Conservation (phyloP, 2,888 invertebrate genomes). For the Cephus rjabovi region DNA sequence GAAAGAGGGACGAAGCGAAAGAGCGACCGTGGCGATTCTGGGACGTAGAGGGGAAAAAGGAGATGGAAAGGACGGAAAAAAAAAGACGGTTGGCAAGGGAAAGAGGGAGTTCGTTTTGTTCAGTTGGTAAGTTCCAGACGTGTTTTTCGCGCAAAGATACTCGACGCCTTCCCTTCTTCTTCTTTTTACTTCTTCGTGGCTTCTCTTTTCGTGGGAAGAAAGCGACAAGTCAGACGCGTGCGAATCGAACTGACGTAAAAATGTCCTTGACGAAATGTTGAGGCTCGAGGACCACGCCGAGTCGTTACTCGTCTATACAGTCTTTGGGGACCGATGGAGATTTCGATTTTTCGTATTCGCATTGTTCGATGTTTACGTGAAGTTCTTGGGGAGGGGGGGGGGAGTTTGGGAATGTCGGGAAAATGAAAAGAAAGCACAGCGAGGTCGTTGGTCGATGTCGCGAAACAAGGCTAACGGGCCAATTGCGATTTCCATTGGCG, state of each 20-base stretch:
- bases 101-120: constrained; percentile 14
- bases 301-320: no score
- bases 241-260: not conserved
- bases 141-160: constrained; percentile 48
- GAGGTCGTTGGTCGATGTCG: not conserved
- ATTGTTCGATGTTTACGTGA: no score
- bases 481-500: not conserved
- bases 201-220: constrained; percentile 52
- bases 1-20: constrained; percentile 9
- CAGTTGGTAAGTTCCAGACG: constrained; percentile 42
- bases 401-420: no score
- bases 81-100: constrained; percentile 13
- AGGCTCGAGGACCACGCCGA: no score
- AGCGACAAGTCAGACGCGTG: constrained; percentile 30
- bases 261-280: not conserved
- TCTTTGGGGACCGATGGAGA: no score
- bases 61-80: constrained; percentile 8
- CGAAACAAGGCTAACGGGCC: not conserved
- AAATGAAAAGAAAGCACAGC: not conserved
- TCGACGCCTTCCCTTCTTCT: constrained; percentile 22
- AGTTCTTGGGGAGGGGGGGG: no score
- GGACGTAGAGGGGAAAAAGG: constrained; percentile 9
- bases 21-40: not conserved
- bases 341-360: no score
- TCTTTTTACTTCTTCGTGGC: constrained; percentile 8